These are phyloP conservation scores for Drosophila miranda DNA, from an alignment of 1,140 invertebrate species.

Conservation along the genomic window DNA sequence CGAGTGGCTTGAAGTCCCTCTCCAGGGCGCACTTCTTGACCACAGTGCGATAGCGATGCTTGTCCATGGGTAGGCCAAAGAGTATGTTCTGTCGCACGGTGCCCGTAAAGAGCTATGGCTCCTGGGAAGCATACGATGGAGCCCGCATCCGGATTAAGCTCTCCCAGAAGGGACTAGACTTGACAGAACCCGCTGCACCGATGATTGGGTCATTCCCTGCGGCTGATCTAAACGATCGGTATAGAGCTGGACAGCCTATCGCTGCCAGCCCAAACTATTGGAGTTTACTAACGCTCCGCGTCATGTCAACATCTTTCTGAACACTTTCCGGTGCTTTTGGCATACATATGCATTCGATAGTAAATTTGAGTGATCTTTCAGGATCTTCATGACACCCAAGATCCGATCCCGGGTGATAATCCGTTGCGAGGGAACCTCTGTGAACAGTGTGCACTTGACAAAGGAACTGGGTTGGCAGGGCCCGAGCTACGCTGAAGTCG, in stretches of 20 bases:
- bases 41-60: conserved; percentile 89
- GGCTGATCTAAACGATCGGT: conserved; percentile 84
- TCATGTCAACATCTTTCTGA: conserved; percentile 87
- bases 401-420: conserved; percentile 84
- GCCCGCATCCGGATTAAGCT: conserved; percentile 89
- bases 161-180: conserved; percentile 91
- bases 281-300: conserved; percentile 88
- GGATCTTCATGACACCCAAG: conserved; percentile 88
- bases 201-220: conserved; percentile 85
- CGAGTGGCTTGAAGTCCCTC: conserved; percentile 88
- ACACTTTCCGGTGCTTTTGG: conserved; percentile 84
- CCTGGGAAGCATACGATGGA: conserved; percentile 95
- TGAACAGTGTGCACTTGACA: conserved; percentile 84
- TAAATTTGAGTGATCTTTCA: conserved; percentile 15
- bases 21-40: conserved; percentile 89
- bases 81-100: conserved; percentile 94
- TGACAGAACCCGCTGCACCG: conserved; percentile 89
- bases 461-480: conserved; percentile 85
- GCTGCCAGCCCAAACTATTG: conserved; percentile 86
- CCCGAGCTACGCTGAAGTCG: conserved; percentile 83
- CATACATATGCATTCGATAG: neutral
- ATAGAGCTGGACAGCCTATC: conserved; percentile 88
- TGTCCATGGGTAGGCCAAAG: conserved; percentile 91
- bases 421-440: conserved; percentile 78
- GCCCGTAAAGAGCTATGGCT: conserved; percentile 94